Evolutionary conservation across 35 echinoderm and acorn worm species (phyloP).

Genomic region (Apostichopus parvimensis): DNA sequence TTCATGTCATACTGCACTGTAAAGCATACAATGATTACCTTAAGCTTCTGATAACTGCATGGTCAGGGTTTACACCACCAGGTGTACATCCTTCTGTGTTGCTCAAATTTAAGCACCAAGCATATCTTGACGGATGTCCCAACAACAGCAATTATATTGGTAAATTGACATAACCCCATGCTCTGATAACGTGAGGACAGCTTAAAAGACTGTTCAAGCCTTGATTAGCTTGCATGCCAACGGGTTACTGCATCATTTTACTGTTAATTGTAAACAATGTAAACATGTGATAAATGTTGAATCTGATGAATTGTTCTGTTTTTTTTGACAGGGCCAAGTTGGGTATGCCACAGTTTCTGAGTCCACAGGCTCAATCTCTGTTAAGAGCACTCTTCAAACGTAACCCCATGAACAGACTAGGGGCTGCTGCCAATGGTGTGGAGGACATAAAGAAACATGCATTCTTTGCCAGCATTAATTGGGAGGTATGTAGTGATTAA

Average conservation of each 20-base stretch:
- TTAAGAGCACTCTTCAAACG: conserved; percentile 91
- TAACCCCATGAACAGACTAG: conserved; percentile 89
- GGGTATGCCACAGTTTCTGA: conserved; percentile 98
- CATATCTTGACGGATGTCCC: background rate
- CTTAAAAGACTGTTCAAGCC: too few species aligned
- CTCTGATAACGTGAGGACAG: too few species aligned
- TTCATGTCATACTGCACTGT: too few species aligned
- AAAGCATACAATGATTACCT: too few species aligned
- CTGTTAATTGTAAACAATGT: background rate
- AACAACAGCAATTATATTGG: too few species aligned
- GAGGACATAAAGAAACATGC: conserved; percentile 93
- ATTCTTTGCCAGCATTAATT: conserved; percentile 92
- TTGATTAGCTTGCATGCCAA: background rate
- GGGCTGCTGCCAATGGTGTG: conserved; percentile 78
- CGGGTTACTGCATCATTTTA: background rate
- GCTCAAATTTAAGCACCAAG: background rate
- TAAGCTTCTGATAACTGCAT: too few species aligned
- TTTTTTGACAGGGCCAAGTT: conserved; percentile 83
- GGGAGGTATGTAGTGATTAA: conserved; percentile 65
- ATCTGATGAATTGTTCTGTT: conserved; percentile 23
- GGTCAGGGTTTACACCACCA: too few species aligned
- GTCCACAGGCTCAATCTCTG: conserved; percentile 92
- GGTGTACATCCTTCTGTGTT: background rate
- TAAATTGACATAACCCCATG: too few species aligned
- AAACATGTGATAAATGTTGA: background rate